Evolutionary conservation across 2,888 invertebrate species (phyloP).

Genomic region (Plebejus argus): DNA sequence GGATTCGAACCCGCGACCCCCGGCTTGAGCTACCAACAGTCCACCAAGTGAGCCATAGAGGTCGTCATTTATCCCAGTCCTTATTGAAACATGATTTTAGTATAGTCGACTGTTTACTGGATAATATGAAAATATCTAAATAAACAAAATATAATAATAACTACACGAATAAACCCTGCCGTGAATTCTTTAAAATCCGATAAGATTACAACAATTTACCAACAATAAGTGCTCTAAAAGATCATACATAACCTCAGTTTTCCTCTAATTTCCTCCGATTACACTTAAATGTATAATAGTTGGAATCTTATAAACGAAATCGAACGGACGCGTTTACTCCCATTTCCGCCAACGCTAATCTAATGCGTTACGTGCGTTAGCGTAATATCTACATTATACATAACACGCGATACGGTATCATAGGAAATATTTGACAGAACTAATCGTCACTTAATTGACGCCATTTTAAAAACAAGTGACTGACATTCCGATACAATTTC

Average conservation of each 20-base stretch:
- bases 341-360: slow-evolving; percentile 32
- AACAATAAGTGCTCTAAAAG: background rate
- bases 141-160: too few relatives aligned
- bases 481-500: background rate
- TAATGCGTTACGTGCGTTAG: slow-evolving; percentile 34
- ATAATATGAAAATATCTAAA: too few relatives aligned
- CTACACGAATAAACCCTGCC: too few relatives aligned
- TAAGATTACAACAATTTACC: background rate
- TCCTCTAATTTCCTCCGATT: background rate
- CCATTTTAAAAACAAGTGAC: slow-evolving; percentile 8
- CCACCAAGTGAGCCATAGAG: too few relatives aligned
- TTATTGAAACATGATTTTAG: background rate
- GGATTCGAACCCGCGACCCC: too few relatives aligned
- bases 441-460: slow-evolving; percentile 25
- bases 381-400: too few relatives aligned
- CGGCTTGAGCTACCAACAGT: too few relatives aligned
- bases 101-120: background rate
- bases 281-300: slow-evolving; percentile 1
- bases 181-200: background rate
- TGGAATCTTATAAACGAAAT: slow-evolving; percentile 28
- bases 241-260: background rate
- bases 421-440: slow-evolving; percentile 30
- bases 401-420: too few relatives aligned
- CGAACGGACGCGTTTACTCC: slow-evolving; percentile 34
- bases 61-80: too few relatives aligned